A percentile compares a stretch with the other conserved stretches of the same genome.
Evolutionary conservation across 2,113 vertebrate species (phyloP).

Genomic region (Hippotragus niger): DNA sequence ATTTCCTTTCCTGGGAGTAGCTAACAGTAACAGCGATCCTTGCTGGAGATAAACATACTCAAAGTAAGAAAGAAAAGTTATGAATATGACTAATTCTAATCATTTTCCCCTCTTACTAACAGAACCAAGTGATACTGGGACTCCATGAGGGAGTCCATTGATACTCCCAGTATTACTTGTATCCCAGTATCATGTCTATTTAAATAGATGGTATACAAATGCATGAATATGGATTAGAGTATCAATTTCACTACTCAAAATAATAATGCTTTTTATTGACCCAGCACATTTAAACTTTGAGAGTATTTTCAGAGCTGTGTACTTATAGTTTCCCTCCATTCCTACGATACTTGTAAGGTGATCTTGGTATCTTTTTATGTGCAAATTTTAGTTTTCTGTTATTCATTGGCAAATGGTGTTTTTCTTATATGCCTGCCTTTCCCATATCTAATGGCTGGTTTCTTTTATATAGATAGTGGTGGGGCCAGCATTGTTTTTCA

Average conservation of each 20-base stretch:
- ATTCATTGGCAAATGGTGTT: background rate
- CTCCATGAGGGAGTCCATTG: background rate
- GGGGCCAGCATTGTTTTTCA: background rate
- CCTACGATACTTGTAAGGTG: background rate
- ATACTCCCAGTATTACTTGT: background rate
- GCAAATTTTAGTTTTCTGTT: background rate
- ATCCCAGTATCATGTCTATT: background rate
- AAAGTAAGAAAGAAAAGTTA: background rate
- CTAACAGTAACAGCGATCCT: background rate
- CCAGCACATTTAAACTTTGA: background rate
- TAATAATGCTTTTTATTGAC: background rate
- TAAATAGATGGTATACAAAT: background rate
- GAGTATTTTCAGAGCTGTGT: background rate
- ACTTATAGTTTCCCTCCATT: background rate
- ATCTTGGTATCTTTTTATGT: background rate
- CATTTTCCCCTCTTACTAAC: background rate
- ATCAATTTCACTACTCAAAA: background rate
- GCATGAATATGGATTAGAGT: background rate
- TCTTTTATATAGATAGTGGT: background rate
- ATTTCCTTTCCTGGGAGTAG: background rate
- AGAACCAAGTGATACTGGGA: background rate
- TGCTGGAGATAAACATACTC: background rate
- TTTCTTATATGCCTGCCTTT: background rate
- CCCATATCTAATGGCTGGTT: background rate
- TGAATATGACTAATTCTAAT: background rate